Evolutionary conservation across 2,113 vertebrate species (phyloP), one percentile per base, ranked within the genome.

Genomic region (Theristicus caerulescens): DNA sequence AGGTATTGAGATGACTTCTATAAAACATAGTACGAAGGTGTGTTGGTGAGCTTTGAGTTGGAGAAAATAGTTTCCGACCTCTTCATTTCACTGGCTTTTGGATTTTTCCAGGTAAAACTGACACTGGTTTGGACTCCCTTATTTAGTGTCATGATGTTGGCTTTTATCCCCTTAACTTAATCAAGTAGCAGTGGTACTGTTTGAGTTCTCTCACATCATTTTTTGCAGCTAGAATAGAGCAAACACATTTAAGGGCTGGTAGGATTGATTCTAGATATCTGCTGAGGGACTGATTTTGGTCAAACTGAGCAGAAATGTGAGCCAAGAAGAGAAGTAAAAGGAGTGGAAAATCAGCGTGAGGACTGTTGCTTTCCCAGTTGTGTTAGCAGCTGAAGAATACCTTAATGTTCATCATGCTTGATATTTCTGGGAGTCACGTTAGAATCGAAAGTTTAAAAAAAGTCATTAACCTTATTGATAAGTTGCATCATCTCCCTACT

Each of bases 301-400:
- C 54, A 51, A 71, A 77, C 40, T 59, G 52, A 84, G 61, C 44
- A 77, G 80, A 79, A 92, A 15, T 3, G 1, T 11, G 49, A 79
- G 21, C 42, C 34, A 51, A 42, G 78, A 67, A 82, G 58, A 34
- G 7, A 73, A 90, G 8, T 42, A 55, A 84, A 92, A 78, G 16
- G n/a, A 83, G 16, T 38, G 6, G n/a, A 42, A 73, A 71, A 36
- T 7, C 22, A 40, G 1, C 0, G 0, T 42, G 17, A 61, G 36
- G 19, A 20, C 27, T 57, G 19, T 38, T 73, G 42, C 46, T 88
- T 88, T 70, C 47, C 42, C 26, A 38, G 0, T 11, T 67, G 10
- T 32, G 10, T 32, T 73, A 51, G 18, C 29, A 67, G 40, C 44
- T 85, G 9, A 11, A 34, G 22, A 76, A 40, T 38, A 38, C 49